Evolutionary conservation across 2,797 vertebrate genomes (phyloP), one percentile per base, ranked within the genome.

Genomic region (Brachyrhaphis roseni): DNA sequence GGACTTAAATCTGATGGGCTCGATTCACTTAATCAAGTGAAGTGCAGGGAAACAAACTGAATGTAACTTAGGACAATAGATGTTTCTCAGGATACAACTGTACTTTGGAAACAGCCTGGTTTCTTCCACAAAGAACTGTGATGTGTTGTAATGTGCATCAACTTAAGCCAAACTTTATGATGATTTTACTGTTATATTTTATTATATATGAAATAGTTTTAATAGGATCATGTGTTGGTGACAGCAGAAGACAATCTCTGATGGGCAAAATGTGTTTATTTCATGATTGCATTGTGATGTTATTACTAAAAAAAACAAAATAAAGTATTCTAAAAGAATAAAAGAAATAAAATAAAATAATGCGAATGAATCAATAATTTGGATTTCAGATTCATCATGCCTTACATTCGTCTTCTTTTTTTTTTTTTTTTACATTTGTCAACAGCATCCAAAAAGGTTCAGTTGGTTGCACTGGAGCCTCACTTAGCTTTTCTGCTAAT

Each of bases 241-340:
- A 79, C 51, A 80, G 74, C 13, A 79, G 26, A 23, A 82, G 28
- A 87, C 68, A 66, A 82, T 84, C 10, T 47, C 71, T n/a, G 57
- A 23, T 62, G 5, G 28, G 70, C 46, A 74, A 81, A 77, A 36
- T 73, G 1, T n/a, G 12, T 93, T 92, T 92, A 92, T 90, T 93
- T 53, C 5, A 66, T 5, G 8, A 15, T 77, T 47, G 26, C 18
- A 59, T 15, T 46, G 45, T 15, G 45, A 46, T 4, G 13, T 46
- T 46, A 46, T 46, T 15, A 46, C 45, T 46, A 46, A 46, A 46
- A 46, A 46, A 15, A 15, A 1, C 45, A 46, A 46, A 46, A 15
- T 46, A 15, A 46, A 46, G 45, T 46, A 46, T 15, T 15, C 13
- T 46, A 46, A 46, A 45, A 18, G 34, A 76, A 75, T 31, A 10